A percentile compares a stretch with the other conserved stretches of the same genome.
Conservation (phyloP, 2,888 invertebrate genomes). For the Pemphredon lugubris region DNA sequence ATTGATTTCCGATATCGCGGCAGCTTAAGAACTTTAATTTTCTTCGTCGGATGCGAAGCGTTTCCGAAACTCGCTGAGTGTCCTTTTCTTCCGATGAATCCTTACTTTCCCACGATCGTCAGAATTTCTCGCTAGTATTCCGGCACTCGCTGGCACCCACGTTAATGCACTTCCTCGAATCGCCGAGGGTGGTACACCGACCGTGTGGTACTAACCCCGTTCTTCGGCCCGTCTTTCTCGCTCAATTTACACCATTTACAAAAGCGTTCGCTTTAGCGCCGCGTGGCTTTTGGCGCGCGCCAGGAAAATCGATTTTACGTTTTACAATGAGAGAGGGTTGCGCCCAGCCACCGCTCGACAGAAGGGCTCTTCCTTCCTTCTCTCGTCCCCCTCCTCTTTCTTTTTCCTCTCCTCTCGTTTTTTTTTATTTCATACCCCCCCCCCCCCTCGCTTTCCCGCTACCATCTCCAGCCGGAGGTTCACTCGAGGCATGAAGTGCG, state of each 20-base stretch:
- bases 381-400: conserved; percentile 25
- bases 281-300: conserved; percentile 26
- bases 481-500: conserved; percentile 64
- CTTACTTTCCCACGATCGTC: too few relatives aligned
- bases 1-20: too few relatives aligned
- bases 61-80: too few relatives aligned
- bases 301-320: conserved; percentile 51
- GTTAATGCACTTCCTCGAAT: background rate
- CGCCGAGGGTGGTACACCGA: background rate
- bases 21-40: too few relatives aligned
- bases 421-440: conserved; percentile 19
- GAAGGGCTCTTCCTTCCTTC: conserved; percentile 46
- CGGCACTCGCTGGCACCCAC: too few relatives aligned
- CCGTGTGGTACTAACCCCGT: conserved; percentile 9
- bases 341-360: conserved; percentile 14
- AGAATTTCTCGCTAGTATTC: too few relatives aligned
- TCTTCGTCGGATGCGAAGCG: too few relatives aligned
- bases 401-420: background rate
- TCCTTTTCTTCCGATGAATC: too few relatives aligned
- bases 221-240: conserved; percentile 42
- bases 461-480: conserved; percentile 25
- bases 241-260: conserved; percentile 60
- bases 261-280: conserved; percentile 37
- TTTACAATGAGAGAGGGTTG: conserved; percentile 52
- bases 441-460: conserved; percentile 15